These are phyloP conservation scores for Mechanitis mazaeus DNA, from an alignment of 2,888 invertebrate genomes.

Conservation along the genomic window DNA sequence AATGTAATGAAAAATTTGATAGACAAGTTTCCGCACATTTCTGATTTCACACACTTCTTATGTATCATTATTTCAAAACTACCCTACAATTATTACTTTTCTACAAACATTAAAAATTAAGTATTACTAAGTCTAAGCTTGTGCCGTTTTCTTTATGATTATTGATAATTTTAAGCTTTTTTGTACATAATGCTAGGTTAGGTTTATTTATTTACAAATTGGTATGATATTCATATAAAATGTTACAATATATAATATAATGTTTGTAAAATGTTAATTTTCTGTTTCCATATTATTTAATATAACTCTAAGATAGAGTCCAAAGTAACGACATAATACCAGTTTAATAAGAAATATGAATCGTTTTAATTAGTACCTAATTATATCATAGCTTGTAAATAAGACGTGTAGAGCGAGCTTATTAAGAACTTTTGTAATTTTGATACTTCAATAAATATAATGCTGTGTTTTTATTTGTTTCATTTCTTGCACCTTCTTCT, in stretches of 20 bases:
- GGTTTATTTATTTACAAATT: slow-evolving; percentile 6
- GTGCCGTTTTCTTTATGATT: slow-evolving; percentile 2
- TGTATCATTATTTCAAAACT: too few relatives aligned
- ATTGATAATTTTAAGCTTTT: slow-evolving; percentile 13
- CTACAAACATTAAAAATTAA: neutral
- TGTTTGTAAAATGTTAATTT: neutral
- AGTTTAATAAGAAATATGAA: neutral
- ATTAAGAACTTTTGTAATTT: slow-evolving; percentile 39
- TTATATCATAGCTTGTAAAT: slow-evolving; percentile 5
- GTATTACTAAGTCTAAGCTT: slow-evolving; percentile 9
- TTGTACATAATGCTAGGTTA: slow-evolving; percentile 20
- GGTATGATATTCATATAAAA: slow-evolving; percentile 1
- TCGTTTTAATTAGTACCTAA: neutral
- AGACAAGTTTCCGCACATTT: neutral
- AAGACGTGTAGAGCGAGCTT: neutral
- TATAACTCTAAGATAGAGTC: slow-evolving; percentile 32
- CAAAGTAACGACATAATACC: slow-evolving; percentile 71
- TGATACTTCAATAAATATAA: slow-evolving; percentile 52
- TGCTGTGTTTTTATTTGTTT: slow-evolving; percentile 52
- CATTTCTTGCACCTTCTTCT: slow-evolving; percentile 21
- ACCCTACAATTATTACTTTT: neutral
- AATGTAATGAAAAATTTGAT: slow-evolving; percentile 9
- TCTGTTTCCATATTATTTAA: slow-evolving; percentile 8
- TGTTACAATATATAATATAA: neutral
- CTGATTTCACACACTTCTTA: too few relatives aligned